Conservation (phyloP, 2,797 vertebrate genomes). For the Cyprinella venusta region DNA sequence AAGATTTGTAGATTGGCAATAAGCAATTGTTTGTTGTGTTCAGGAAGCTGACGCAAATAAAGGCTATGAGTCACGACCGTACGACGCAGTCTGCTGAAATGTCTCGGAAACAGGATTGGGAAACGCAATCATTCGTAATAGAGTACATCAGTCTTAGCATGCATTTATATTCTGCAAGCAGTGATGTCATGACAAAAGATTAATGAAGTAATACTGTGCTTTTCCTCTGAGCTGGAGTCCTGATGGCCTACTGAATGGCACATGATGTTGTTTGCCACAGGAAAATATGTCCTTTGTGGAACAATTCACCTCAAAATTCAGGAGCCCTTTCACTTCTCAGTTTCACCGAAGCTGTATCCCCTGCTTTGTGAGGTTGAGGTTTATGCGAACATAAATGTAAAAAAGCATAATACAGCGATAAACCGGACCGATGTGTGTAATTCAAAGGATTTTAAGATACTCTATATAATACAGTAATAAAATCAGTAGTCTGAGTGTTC, state of each 20-base stretch:
- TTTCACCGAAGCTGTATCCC: not conserved
- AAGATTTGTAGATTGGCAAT: conserved; percentile 21
- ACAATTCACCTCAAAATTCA: conserved; percentile 21
- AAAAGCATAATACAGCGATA: conserved; percentile 33
- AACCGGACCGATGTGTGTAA: not conserved
- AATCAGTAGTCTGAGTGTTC: not conserved
- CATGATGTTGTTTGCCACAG: conserved; percentile 17
- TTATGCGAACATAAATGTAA: conserved; percentile 26
- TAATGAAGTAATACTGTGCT: conserved; percentile 40
- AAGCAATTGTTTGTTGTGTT: conserved; percentile 16
- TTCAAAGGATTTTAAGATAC: not conserved
- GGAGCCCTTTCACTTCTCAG: not conserved
- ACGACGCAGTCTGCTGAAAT: not conserved
- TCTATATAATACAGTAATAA: not conserved
- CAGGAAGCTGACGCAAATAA: not conserved
- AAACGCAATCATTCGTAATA: not conserved
- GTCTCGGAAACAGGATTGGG: not conserved
- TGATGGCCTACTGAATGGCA: conserved; percentile 16
- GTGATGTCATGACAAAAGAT: conserved; percentile 25
- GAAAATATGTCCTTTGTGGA: conserved; percentile 31
- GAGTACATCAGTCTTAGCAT: conserved; percentile 14
- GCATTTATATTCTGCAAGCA: conserved; percentile 13
- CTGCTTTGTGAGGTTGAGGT: not conserved
- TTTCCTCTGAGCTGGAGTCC: conserved; percentile 12
- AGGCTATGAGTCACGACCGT: not conserved